phyloP scores from a whole-genome alignment of 2,113 vertebrate genomes.

The Phalacrocorax brasilianus region DNA sequence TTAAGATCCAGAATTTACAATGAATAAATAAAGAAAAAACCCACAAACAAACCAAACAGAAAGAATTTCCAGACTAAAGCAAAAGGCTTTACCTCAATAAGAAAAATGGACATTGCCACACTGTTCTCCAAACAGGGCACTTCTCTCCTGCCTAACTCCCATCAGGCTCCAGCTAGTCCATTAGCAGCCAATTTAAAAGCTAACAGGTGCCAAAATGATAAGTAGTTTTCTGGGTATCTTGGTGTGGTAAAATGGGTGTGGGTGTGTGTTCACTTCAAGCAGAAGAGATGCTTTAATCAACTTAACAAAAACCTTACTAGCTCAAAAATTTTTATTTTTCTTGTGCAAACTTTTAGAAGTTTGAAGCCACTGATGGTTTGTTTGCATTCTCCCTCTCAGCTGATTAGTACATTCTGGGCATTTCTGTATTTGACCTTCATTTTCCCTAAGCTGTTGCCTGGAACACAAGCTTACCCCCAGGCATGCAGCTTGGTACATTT shows the following conservation, averaged over 20 bases:
- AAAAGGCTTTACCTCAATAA: not conserved
- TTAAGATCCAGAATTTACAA: not conserved
- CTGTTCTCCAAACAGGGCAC: not conserved
- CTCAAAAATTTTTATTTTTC: not conserved
- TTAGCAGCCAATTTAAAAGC: not conserved
- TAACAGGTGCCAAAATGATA: not conserved
- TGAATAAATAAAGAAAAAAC: not conserved
- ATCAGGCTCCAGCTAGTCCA: not conserved
- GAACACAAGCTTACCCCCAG: not conserved
- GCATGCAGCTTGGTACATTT: not conserved
- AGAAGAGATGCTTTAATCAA: not conserved
- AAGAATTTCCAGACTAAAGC: not conserved
- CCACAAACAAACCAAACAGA: not conserved
- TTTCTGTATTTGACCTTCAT: not conserved
- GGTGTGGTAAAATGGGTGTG: not conserved
- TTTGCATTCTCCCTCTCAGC: not conserved
- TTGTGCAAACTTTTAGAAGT: not conserved
- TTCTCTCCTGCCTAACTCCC: not conserved
- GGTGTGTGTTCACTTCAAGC: not conserved
- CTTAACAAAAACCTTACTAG: not conserved
- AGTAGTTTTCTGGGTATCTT: not conserved
- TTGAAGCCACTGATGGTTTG: not conserved
- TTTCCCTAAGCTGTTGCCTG: not conserved
- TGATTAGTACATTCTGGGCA: not conserved
- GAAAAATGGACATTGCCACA: fast-evolving